Evolutionary conservation across 1,140 invertebrate species (phyloP).

Genomic region (Cyphomyrmex costatus): DNA sequence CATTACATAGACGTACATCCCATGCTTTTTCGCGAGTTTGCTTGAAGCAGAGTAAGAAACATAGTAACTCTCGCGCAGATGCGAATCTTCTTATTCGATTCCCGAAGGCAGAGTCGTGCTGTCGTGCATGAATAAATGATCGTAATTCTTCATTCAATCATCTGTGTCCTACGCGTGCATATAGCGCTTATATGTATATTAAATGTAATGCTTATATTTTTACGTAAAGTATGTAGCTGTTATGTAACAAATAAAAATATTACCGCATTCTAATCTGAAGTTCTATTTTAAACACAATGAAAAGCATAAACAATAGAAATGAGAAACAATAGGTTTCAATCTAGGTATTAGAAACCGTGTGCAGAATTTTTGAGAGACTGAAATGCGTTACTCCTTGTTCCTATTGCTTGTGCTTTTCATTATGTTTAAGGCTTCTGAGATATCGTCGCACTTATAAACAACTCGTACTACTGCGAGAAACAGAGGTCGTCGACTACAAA

Average conservation of each 20-base stretch:
- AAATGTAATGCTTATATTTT: background rate
- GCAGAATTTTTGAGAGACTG: too few relatives aligned
- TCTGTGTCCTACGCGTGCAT: background rate
- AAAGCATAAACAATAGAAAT: too few relatives aligned
- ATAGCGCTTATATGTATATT: too few relatives aligned
- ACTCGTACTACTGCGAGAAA: conserved; percentile 30
- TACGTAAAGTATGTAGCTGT: too few relatives aligned
- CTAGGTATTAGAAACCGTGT: too few relatives aligned
- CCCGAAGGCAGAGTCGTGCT: background rate
- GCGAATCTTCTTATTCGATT: conserved; percentile 22
- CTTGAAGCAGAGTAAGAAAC: conserved; percentile 27
- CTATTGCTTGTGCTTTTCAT: too few relatives aligned
- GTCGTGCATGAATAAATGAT: conserved; percentile 45
- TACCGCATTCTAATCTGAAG: conserved; percentile 20
- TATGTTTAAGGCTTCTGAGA: too few relatives aligned
- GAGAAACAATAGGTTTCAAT: too few relatives aligned
- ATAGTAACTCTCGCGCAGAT: background rate
- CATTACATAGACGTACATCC: conserved; percentile 16
- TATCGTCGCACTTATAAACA: background rate
- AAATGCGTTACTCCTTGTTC: too few relatives aligned
- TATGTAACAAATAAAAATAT: background rate
- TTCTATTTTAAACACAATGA: too few relatives aligned
- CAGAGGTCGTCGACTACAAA: background rate
- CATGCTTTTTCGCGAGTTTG: conserved; percentile 13
- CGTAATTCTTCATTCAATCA: conserved; percentile 36